phyloP scores from a whole-genome alignment of 2,888 invertebrate species.

The Caradrina clavipalpis region DNA sequence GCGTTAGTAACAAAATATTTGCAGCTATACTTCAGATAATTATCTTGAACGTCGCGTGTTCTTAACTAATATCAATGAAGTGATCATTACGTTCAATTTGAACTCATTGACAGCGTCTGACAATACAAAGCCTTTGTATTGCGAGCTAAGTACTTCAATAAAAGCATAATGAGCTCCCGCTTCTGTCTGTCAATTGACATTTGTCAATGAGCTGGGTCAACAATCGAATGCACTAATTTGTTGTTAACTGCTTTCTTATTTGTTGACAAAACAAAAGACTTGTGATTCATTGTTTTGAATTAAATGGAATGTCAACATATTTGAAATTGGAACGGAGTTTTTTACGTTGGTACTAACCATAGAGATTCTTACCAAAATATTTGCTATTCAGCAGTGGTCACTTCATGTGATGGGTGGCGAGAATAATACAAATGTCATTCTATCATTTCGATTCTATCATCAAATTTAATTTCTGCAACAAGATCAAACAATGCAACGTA shows the following conservation, averaged over 20 bases:
- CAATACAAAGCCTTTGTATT: slow-evolving; percentile 23
- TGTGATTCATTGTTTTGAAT: neutral
- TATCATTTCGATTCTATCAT: neutral
- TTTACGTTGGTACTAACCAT: neutral
- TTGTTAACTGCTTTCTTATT: slow-evolving; percentile 19
- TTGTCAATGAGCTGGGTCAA: slow-evolving; percentile 25
- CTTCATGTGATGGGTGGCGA: no score
- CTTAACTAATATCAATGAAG: slow-evolving; percentile 19
- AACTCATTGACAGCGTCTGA: slow-evolving; percentile 33
- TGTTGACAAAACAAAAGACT: slow-evolving; percentile 20
- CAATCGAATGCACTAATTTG: slow-evolving; percentile 33
- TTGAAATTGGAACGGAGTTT: neutral
- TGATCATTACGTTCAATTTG: slow-evolving; percentile 39
- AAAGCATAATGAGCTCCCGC: slow-evolving; percentile 18
- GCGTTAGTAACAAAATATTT: slow-evolving; percentile 20
- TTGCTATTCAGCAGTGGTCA: neutral
- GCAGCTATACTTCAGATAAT: slow-evolving; percentile 1
- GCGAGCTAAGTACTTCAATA: slow-evolving; percentile 30
- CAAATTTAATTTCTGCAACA: neutral
- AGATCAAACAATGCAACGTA: slow-evolving; percentile 1
- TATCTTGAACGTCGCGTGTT: neutral
- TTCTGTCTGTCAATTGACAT: slow-evolving; percentile 32
- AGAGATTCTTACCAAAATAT: neutral
- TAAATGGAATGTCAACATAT: neutral
- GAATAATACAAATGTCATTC: neutral